Evolutionary conservation across 1,140 invertebrate genomes (phyloP).

Genomic region (Chrysomallon squamiferum): DNA sequence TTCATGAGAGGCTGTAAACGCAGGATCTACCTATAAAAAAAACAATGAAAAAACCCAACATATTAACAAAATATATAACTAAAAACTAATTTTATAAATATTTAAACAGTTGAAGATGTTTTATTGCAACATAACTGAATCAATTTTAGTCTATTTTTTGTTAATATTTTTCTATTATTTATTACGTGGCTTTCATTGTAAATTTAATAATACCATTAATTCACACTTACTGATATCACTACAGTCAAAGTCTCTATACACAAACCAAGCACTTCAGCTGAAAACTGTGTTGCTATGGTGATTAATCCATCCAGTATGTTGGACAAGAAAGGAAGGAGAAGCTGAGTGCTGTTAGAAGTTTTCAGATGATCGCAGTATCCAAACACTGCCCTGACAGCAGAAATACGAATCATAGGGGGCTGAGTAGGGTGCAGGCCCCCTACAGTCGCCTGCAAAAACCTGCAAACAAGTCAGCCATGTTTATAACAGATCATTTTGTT

Average conservation of each 20-base stretch:
- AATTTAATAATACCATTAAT: too few relatives aligned
- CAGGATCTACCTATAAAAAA: constrained; percentile 69
- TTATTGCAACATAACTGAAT: too few relatives aligned
- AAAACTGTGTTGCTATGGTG: constrained; percentile 66
- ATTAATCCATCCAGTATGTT: constrained; percentile 67
- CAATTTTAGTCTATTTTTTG: too few relatives aligned
- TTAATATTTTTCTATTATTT: too few relatives aligned
- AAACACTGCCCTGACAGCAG: constrained; percentile 63
- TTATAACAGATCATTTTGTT: not conserved
- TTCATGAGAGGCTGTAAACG: constrained; percentile 74
- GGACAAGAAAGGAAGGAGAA: constrained; percentile 66
- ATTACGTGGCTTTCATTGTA: too few relatives aligned
- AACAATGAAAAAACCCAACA: constrained; percentile 17
- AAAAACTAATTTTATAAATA: too few relatives aligned
- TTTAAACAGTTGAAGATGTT: too few relatives aligned
- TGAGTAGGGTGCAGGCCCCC: constrained; percentile 70
- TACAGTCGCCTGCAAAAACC: constrained; percentile 72
- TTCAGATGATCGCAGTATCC: constrained; percentile 70
- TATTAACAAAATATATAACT: too few relatives aligned
- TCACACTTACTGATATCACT: constrained; percentile 70
- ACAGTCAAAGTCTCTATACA: constrained; percentile 74
- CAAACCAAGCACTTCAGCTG: constrained; percentile 71
- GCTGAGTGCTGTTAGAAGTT: constrained; percentile 52
- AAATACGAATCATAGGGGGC: constrained; percentile 64
- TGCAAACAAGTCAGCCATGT: constrained; percentile 41